Evolutionary conservation across 2,888 invertebrate species (phyloP), one percentile per base, ranked within the genome.

Genomic region (Carterocephalus palaemon): DNA sequence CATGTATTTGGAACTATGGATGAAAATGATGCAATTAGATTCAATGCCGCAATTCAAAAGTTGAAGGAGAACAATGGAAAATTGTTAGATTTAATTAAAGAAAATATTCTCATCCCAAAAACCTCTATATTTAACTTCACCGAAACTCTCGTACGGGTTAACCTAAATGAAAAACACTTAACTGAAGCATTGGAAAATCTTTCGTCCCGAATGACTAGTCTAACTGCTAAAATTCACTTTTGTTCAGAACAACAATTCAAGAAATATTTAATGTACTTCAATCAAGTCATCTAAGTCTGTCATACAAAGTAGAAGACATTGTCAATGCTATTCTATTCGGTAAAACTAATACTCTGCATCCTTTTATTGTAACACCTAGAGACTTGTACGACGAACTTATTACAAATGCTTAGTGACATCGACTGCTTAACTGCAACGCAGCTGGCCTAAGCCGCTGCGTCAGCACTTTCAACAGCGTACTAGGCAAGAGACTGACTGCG

Each of bases 1-100:
- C 48, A 51, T 10, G 31, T 56, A 3, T 54, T 55, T 20, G 59
- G 55, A 1, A 52, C 56, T 7, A 19, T 56, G 26, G 48, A 56
- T 12, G 55, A 56, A 33, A 32, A 55, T 12, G 54, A 59, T 20
- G 55, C 49, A 3, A 16, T 51, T 0, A 52, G 38, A 19, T 55
- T 54, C 15, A 34, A 54, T 9, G 26, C 47, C 0, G 53, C 52
- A 1, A 53, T 58, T 2, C 22, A 16, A 28, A 20, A 3, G 0
- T 9, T 39, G n/a, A 28, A 39, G 10, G 1, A 15, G 22, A 5
- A 3, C 4, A 10, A 28, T 13, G 4, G 28, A 12, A 19, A 38
- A 28, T 7, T 38, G n/a, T 12, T 28, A 16, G 28, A 38, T 2
- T 8, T 38, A 1, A 28, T 38, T 4, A 28, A 3, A 3, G 19